Evolutionary conservation across 2,888 invertebrate genomes (phyloP), one percentile per base, ranked within the genome.

Genomic region (Drosophila stalkeri): DNA sequence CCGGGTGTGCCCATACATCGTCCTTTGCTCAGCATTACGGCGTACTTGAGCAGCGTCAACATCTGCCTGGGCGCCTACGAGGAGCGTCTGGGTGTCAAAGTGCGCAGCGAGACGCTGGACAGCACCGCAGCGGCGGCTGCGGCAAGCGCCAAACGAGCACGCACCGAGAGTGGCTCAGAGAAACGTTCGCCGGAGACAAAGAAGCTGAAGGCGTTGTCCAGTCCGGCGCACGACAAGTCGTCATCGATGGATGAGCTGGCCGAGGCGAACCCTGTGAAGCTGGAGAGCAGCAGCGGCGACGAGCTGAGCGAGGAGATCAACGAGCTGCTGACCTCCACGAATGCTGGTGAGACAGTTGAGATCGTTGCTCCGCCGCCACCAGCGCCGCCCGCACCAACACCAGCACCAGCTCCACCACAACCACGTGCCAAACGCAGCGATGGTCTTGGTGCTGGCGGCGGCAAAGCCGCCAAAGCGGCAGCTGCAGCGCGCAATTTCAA

Each of bases 21-120:
- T 33, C 97, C 97, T 0, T 94, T 95, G 47, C 94, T 97, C 20
- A 96, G 96, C 86, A 94, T 97, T 54, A 96, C 96, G 46, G 97
- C 97, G 89, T 96, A 95, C 89, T 93, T 97, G 43, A 96, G 97
- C 68, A 96, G 96, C 84, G 95, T 96, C 86, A 96, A 96, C 86
- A 96, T 97, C 23, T 96, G 96, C 91, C 94, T 97, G 81, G 95
- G 95, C 61, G 96, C 96, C 0, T 97, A 97, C 82, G 95, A 97
- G 81, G 96, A 96, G 89, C 94, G 97, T 43, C 94, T 96, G 87
- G 95, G 96, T 4, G 92, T 94, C 5, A 94, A 94, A 75, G 93
- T 94, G 18, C 93, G 93, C 39, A 93, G 94, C 41, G 94, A 94
- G 68, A 88, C 82, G 14, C 69, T 93, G 6, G 90, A 74, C 3